Evolutionary conservation across 2,888 invertebrate species (phyloP), one percentile per base, ranked within the genome.

Genomic region (Argyra leucocephala): DNA sequence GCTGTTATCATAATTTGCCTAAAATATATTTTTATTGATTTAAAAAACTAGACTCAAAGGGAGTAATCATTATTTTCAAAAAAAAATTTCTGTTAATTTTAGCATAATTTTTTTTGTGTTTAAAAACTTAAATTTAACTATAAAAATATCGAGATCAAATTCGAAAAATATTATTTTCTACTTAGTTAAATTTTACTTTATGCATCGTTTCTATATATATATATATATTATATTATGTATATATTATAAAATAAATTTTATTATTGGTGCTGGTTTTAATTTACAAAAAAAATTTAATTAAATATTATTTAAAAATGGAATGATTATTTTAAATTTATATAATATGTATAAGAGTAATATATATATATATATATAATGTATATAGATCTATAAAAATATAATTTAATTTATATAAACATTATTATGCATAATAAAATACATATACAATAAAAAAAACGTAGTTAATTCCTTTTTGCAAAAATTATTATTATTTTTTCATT

Each of bases 11-110:
- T n/a, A n/a, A n/a, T n/a, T n/a, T n/a, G n/a, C n/a, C n/a, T n/a
- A n/a, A 31, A 26, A 26, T 26, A 31, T 31, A 10, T 31, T 31
- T 31, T 31, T 31, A 31, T 10, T 31, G 31, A 31, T 18, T 48
- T 48, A 48, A 48, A 48, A 48, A 48, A 48, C 48, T 48, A 48
- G 48, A 48, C 48, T 48, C 48, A 48, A 48, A 48, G 48, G 48
- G 48, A 48, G 48, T 48, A 48, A 48, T 48, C 18, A 48, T 18
- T 31, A 31, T 31, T 10, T 31, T 31, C 12, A 31, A 31, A 31
- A 31, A 31, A 31, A 31, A 31, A 31, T 10, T 10, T 10, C 31
- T 10, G 31, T 10, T n/a, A n/a, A n/a, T n/a, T n/a, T n/a, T n/a
- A 31, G 31, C 48, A 1, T 2, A 15, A 48, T 48, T 48, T 48